A percentile compares a stretch with the other conserved stretches of the same genome.
Conservation (phyloP, 2,113 vertebrate genomes). For the Corythornis cristatus region DNA sequence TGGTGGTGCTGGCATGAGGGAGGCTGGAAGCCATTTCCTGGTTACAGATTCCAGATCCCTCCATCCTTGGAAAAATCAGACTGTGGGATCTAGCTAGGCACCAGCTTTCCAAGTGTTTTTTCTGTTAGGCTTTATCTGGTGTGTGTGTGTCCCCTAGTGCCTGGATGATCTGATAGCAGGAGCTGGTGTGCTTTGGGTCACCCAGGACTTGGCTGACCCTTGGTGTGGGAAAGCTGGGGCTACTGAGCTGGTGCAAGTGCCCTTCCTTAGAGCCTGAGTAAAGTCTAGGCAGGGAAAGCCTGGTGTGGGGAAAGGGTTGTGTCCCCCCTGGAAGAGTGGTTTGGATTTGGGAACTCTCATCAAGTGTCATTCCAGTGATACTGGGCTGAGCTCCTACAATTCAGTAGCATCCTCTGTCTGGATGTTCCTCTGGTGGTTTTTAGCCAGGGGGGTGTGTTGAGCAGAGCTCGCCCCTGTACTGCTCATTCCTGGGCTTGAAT, state of each 20-base stretch:
- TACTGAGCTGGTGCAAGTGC: background rate
- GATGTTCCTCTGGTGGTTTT: fast-evolving
- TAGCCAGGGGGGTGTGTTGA: fast-evolving
- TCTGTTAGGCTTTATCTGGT: background rate
- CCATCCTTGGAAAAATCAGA: no score
- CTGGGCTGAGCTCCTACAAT: background rate
- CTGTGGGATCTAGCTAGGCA: no score
- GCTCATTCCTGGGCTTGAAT: background rate
- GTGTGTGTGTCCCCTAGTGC: background rate
- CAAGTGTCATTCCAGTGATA: fast-evolving
- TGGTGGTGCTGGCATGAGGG: background rate
- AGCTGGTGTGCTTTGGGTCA: fast-evolving
- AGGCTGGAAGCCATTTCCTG: background rate
- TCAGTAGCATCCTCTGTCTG: background rate
- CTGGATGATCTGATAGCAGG: background rate
- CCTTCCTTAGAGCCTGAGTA: background rate
- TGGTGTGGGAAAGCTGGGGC: background rate
- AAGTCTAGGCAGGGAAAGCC: background rate
- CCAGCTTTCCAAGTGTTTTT: background rate
- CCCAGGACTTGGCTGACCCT: background rate
- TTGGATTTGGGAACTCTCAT: background rate
- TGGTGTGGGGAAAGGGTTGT: background rate
- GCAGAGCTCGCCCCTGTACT: background rate
- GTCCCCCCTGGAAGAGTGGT: background rate
- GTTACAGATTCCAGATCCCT: background rate